These are phyloP conservation scores for Sander vitreus DNA, from an alignment of 2,113 vertebrate genomes.

Conservation along the genomic window DNA sequence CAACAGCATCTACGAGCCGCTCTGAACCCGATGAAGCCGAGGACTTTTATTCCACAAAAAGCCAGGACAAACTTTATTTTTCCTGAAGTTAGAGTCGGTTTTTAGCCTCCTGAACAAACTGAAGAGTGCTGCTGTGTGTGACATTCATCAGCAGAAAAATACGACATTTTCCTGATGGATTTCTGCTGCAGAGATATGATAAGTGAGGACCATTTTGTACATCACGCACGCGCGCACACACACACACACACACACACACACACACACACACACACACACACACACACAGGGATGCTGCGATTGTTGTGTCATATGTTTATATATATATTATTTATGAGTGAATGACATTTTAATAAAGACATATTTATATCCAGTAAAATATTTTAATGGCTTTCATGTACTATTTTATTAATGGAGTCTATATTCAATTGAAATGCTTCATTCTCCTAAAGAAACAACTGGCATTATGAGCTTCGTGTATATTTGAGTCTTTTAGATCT, in stretches of 20 bases:
- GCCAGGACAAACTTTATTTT: neutral
- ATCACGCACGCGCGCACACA: neutral
- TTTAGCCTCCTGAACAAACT: neutral
- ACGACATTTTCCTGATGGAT: neutral
- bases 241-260: neutral
- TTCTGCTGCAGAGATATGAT: constrained; percentile 34
- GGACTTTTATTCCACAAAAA: constrained; percentile 14
- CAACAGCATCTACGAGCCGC: constrained; percentile 42
- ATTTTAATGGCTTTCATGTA: neutral
- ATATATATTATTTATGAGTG: constrained; percentile 87
- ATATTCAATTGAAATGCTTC: neutral
- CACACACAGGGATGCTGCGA: neutral
- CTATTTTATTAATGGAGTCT: neutral
- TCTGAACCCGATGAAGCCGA: constrained; percentile 7
- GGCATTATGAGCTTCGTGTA: neutral
- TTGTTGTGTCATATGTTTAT: constrained; percentile 82
- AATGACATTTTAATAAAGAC: constrained; percentile 87
- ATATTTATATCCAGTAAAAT: constrained; percentile 82
- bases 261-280: neutral
- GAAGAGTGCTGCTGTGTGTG: neutral
- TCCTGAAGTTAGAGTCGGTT: neutral
- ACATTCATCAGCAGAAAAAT: constrained; percentile 1
- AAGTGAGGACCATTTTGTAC: constrained; percentile 61
- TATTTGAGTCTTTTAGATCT: neutral
- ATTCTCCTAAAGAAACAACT: neutral